A percentile compares a stretch with the other conserved stretches of the same genome.
Evolutionary conservation across 2,888 invertebrate species (phyloP).

Genomic region (Myathropa florea): DNA sequence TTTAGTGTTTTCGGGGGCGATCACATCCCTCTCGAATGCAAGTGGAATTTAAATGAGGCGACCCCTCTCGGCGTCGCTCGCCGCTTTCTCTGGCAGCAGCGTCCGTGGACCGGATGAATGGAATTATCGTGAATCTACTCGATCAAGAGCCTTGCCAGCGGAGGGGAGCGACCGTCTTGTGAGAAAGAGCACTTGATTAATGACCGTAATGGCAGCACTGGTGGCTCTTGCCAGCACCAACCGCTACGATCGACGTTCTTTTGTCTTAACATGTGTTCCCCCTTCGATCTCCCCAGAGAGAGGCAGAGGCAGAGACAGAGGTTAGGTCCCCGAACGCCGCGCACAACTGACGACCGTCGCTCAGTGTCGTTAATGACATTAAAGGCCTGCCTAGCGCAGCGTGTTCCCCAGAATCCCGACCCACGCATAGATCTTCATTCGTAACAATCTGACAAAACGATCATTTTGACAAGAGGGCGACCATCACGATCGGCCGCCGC

Average conservation of each 20-base stretch:
- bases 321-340: not conserved
- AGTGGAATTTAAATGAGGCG: constrained; percentile 41
- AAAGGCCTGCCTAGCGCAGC: not conserved
- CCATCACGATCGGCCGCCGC: constrained; percentile 36
- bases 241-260: constrained; percentile 5
- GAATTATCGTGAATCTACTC: constrained; percentile 56
- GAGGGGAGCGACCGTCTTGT: not conserved
- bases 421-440: constrained; percentile 36
- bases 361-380: constrained; percentile 37
- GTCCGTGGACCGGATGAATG: constrained; percentile 49
- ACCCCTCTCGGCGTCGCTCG: not conserved
- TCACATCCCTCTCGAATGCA: constrained; percentile 12
- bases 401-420: constrained; percentile 33
- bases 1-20: constrained; percentile 38
- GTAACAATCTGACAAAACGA: constrained; percentile 7
- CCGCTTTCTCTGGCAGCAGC: not conserved
- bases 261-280: constrained; percentile 28
- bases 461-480: constrained; percentile 16
- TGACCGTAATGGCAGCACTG: constrained; percentile 39
- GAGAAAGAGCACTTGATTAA: constrained; percentile 62
- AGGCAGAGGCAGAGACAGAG: no score
- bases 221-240: constrained; percentile 42
- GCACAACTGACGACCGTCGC: not conserved
- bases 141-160: constrained; percentile 31
- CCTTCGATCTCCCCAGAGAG: not conserved